Evolutionary conservation across 1,140 invertebrate genomes (phyloP).

Genomic region (Bombus affinis): DNA sequence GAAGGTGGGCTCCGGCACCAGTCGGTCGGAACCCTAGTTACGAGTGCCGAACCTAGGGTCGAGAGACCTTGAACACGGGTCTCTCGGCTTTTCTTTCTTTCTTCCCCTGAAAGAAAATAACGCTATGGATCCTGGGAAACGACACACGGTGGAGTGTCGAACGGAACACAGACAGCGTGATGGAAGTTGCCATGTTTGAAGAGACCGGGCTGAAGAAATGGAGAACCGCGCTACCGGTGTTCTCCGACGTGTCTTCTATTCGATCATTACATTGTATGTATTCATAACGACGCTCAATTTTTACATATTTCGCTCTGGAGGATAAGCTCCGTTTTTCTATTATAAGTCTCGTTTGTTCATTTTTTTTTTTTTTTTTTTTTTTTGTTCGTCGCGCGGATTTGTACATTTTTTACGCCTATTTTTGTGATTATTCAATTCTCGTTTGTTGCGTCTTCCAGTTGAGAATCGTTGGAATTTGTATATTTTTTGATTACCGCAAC

Average conservation of each 20-base stretch:
- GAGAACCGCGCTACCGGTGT: constrained; percentile 2
- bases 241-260: background rate
- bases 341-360: background rate
- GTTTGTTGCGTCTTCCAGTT: constrained; percentile 37
- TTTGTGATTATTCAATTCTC: constrained; percentile 13
- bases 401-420: constrained; percentile 18
- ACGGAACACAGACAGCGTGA: background rate
- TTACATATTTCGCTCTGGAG: background rate
- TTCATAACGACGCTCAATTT: background rate
- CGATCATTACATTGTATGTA: background rate
- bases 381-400: background rate
- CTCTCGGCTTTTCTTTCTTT: constrained; percentile 72
- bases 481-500: background rate
- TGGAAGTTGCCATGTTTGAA: background rate
- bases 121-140: background rate
- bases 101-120: background rate
- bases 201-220: background rate
- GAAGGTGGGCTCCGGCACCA: constrained; percentile 79
- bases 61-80: constrained; percentile 68
- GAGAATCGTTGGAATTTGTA: background rate
- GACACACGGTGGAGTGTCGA: constrained; percentile 40
- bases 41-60: constrained; percentile 83
- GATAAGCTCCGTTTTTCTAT: background rate
- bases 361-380: background rate
- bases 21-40: constrained; percentile 83